These are phyloP conservation scores for Amia ocellicauda DNA, from an alignment of 2,113 vertebrate genomes.

Conservation along the genomic window DNA sequence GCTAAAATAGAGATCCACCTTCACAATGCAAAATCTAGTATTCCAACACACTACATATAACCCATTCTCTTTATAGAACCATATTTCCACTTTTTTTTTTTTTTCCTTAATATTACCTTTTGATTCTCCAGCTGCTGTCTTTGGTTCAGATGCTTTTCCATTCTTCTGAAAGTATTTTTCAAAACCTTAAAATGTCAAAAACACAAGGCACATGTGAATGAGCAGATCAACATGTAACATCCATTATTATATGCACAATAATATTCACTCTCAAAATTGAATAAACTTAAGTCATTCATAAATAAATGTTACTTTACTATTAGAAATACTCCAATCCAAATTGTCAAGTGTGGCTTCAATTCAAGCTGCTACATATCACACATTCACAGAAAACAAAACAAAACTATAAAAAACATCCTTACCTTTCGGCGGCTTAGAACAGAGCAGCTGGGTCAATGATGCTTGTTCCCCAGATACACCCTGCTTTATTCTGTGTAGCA, in stretches of 20 bases:
- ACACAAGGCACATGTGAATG: slow-evolving; percentile 12
- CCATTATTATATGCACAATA: background rate
- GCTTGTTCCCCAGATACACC: slow-evolving; percentile 33
- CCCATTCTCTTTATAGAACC: background rate
- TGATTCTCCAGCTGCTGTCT: slow-evolving; percentile 35
- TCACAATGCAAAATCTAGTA: no score
- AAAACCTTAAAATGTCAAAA: slow-evolving; percentile 47
- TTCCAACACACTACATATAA: background rate
- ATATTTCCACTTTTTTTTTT: background rate
- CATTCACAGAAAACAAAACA: no score
- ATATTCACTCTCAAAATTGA: no score
- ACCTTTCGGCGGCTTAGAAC: slow-evolving; percentile 67
- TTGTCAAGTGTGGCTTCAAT: no score
- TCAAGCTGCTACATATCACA: no score
- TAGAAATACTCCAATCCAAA: no score
- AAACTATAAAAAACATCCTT: no score
- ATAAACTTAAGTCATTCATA: background rate
- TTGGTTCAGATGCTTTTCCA: slow-evolving; percentile 28
- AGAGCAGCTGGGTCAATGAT: slow-evolving; percentile 36
- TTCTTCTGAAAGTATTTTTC: slow-evolving; percentile 64
- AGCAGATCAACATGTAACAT: background rate
- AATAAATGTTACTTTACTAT: background rate
- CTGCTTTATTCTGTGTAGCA: slow-evolving; percentile 32
- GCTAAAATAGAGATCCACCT: no score
- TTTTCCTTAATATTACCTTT: slow-evolving; percentile 26